These are phyloP conservation scores for Bruchidius siliquastri DNA, from an alignment of 2,888 invertebrate genomes.

Conservation along the genomic window DNA sequence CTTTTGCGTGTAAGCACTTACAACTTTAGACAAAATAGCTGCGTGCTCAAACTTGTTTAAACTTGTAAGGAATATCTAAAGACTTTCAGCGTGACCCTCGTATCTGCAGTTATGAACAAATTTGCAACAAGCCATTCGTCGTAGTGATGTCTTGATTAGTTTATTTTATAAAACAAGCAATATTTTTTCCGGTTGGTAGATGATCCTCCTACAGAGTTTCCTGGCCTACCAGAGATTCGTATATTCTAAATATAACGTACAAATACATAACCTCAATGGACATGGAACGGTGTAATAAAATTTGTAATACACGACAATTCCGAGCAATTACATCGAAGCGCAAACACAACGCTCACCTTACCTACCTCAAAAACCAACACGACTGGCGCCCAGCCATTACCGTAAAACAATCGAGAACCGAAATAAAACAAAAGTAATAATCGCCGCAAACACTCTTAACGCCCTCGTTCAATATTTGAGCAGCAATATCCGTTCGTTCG, in stretches of 20 bases:
- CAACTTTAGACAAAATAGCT: too few relatives aligned
- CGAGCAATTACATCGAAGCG: not conserved
- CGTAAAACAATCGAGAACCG: not conserved
- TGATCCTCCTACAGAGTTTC: too few relatives aligned
- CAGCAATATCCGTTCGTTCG: conserved; percentile 9
- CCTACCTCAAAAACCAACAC: not conserved
- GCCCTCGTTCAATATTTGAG: conserved; percentile 12
- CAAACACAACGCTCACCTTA: not conserved
- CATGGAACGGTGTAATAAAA: not conserved
- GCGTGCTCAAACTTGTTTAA: too few relatives aligned
- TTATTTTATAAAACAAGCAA: too few relatives aligned
- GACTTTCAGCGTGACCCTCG: too few relatives aligned
- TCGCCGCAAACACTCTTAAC: conserved; percentile 3
- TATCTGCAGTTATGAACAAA: too few relatives aligned
- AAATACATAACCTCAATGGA: not conserved
- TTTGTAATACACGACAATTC: not conserved
- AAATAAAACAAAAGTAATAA: not conserved
- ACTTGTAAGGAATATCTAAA: too few relatives aligned
- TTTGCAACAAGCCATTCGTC: too few relatives aligned
- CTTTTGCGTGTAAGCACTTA: too few relatives aligned
- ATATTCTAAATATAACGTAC: not conserved
- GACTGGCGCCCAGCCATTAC: not conserved
- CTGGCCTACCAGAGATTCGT: not conserved
- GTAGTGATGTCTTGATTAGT: too few relatives aligned
- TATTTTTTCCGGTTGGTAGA: too few relatives aligned